A percentile compares a stretch with the other conserved stretches of the same genome.
Conservation (phyloP, 2,797 vertebrate species). For the Sebastes hubbsi region DNA sequence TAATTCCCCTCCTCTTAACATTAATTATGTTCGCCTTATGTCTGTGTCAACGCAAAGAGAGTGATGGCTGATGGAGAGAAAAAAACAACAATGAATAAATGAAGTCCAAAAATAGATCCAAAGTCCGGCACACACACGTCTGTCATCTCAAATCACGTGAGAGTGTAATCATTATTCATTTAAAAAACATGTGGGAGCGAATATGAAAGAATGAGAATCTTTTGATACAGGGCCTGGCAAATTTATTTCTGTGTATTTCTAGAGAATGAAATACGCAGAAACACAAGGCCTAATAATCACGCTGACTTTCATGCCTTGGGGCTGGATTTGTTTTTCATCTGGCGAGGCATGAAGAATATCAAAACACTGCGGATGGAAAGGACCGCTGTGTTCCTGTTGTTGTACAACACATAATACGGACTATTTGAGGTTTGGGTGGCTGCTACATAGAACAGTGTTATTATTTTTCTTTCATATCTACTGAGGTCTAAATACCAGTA, state of each 20-base stretch:
- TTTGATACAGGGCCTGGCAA: constrained; percentile 8
- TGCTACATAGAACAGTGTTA: background rate
- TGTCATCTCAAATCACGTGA: constrained; percentile 21
- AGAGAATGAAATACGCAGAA: background rate
- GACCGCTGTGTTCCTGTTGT: background rate
- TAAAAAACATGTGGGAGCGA: constrained; percentile 24
- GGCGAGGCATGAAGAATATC: constrained; percentile 17
- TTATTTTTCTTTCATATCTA: background rate
- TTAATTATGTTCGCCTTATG: constrained; percentile 37
- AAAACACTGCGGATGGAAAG: constrained; percentile 19
- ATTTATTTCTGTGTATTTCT: constrained; percentile 10
- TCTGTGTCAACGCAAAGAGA: constrained; percentile 48
- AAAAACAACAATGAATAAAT: background rate
- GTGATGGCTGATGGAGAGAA: constrained; percentile 18
- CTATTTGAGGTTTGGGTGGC: background rate
- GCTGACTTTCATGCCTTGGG: constrained; percentile 20
- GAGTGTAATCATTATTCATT: constrained; percentile 48
- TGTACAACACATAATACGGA: background rate
- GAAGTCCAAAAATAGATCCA: constrained; percentile 46
- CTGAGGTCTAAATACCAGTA: background rate
- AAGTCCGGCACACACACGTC: background rate
- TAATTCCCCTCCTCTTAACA: constrained; percentile 32
- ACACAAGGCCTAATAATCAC: constrained; percentile 26
- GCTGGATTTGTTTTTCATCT: constrained; percentile 50
- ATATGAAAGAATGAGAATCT: constrained; percentile 6